These are phyloP conservation scores for Habrosyne pyritoides DNA, from an alignment of 2,888 invertebrate genomes.

Conservation along the genomic window DNA sequence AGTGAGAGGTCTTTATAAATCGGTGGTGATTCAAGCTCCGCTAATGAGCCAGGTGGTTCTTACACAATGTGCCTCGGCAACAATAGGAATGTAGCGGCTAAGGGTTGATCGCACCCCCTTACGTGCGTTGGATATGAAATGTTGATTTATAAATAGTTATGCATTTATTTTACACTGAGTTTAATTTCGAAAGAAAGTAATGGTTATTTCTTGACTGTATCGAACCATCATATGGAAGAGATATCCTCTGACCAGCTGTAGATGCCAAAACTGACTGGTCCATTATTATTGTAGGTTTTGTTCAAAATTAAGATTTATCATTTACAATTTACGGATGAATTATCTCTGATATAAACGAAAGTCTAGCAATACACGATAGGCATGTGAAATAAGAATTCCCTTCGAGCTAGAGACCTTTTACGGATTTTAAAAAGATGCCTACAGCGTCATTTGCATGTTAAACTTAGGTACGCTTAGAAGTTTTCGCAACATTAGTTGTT, in stretches of 20 bases:
- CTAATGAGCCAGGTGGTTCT: slow-evolving; percentile 78
- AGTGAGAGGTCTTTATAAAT: slow-evolving; percentile 34
- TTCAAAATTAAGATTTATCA: not conserved
- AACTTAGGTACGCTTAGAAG: not conserved
- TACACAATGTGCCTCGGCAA: slow-evolving; percentile 64
- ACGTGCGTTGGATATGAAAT: slow-evolving; percentile 33
- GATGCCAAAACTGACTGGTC: not conserved
- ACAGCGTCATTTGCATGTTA: not conserved
- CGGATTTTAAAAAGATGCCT: not conserved
- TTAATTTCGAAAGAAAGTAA: not conserved
- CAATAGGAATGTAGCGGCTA: slow-evolving; percentile 56
- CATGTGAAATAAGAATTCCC: not conserved
- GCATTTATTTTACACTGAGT: not conserved
- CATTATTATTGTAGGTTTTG: not conserved
- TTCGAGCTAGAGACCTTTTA: not conserved
- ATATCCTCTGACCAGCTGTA: too few species aligned
- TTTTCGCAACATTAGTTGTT: slow-evolving; percentile 43
- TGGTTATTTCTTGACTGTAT: not conserved
- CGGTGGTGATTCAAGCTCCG: slow-evolving; percentile 45
- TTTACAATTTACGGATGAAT: not conserved
- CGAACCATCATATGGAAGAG: too few species aligned
- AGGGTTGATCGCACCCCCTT: slow-evolving; percentile 51
- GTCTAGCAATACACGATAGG: not conserved
- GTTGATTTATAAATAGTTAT: slow-evolving; percentile 27
- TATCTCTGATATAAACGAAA: not conserved